A percentile compares a stretch with the other conserved stretches of the same genome.
Conservation (phyloP, 2,113 vertebrate species). For the Scatophagus argus region DNA sequence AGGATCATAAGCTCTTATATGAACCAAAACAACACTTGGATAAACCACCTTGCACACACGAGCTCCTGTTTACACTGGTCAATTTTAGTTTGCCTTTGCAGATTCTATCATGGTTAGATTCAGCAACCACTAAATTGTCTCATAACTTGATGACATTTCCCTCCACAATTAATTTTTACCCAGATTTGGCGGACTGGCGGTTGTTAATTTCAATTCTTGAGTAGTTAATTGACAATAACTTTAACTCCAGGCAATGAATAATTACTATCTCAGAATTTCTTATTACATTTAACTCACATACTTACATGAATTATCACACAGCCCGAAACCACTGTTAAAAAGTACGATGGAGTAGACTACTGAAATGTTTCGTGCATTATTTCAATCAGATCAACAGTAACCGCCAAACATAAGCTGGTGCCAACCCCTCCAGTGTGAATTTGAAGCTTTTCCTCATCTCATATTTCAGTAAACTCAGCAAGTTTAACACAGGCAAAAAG, state of each 20-base stretch:
- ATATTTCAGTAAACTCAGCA: not conserved
- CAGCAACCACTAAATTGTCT: conserved; percentile 14
- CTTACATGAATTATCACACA: conserved; percentile 50
- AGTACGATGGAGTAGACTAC: not conserved
- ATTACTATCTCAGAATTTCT: conserved; percentile 68
- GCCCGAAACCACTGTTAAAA: conserved; percentile 11
- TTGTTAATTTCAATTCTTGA: conserved; percentile 67
- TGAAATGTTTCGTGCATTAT: conserved; percentile 2
- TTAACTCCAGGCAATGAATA: conserved; percentile 73
- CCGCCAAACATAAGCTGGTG: not conserved
- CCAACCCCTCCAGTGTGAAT: not conserved
- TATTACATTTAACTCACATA: conserved; percentile 63
- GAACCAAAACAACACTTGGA: not conserved
- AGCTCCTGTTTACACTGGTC: not conserved
- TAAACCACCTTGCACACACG: not conserved
- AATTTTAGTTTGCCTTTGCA: conserved; percentile 3
- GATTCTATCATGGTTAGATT: conserved; percentile 24
- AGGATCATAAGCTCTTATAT: not conserved
- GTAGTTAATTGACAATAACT: conserved; percentile 73
- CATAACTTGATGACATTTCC: conserved; percentile 50
- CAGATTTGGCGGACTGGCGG: conserved; percentile 50
- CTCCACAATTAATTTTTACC: conserved; percentile 67
- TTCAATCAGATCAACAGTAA: conserved; percentile 4
- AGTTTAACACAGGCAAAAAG: not conserved
- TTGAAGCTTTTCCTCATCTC: not conserved